These are phyloP conservation scores for Acanthacorydalis orientalis DNA, from an alignment of 2,888 invertebrate species.

Conservation along the genomic window DNA sequence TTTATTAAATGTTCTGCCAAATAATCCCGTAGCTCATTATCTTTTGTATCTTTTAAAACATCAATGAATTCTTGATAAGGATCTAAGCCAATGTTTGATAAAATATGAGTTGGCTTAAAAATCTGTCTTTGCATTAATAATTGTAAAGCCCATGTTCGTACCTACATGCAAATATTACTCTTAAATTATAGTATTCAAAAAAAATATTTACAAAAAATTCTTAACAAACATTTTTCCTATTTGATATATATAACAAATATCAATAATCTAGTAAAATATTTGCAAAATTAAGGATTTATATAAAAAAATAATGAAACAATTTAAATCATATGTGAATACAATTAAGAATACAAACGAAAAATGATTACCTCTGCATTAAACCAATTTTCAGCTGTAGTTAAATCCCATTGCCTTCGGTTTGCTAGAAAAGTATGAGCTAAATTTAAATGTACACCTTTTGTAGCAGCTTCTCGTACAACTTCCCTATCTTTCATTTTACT, in stretches of 20 bases:
- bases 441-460: slow-evolving; percentile 44
- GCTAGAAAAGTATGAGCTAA: slow-evolving; percentile 41
- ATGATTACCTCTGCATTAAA: slow-evolving; percentile 35
- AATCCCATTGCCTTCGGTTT: slow-evolving; percentile 33
- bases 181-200: not conserved
- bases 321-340: not conserved
- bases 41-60: slow-evolving; percentile 38
- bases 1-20: slow-evolving; percentile 46
- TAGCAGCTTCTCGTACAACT: slow-evolving; percentile 48
- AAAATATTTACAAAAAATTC: too few species aligned
- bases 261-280: too few species aligned
- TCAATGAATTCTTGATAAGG: slow-evolving; percentile 36
- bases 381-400: slow-evolving; percentile 34
- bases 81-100: slow-evolving; percentile 42
- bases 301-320: slow-evolving; percentile 1
- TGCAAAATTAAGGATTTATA: slow-evolving; percentile 2
- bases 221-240: too few species aligned
- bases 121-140: slow-evolving; percentile 43
- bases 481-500: slow-evolving; percentile 41
- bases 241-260: too few species aligned
- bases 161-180: slow-evolving; percentile 26
- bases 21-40: slow-evolving; percentile 43
- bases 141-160: slow-evolving; percentile 44
- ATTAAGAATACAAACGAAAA: not conserved
- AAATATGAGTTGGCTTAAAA: slow-evolving; percentile 43